Conservation (phyloP, 2,797 vertebrate genomes). For the Tokudaia muenninki region DNA sequence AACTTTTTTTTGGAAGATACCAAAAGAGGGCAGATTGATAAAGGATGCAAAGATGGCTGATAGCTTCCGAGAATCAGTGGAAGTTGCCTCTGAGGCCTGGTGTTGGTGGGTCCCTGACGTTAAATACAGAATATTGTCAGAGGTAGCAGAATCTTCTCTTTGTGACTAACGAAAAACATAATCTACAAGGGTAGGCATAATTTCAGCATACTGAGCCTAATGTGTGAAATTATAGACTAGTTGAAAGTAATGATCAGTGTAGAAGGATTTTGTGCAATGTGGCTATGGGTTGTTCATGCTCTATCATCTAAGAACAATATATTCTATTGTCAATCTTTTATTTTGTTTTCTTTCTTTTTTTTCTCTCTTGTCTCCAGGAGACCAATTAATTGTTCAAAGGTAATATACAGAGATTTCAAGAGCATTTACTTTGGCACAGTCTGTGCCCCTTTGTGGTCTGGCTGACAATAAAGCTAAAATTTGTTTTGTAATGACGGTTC, state of each 20-base stretch:
- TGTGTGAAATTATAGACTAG: constrained; percentile 82
- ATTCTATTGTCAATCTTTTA: constrained; percentile 85
- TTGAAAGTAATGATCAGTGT: constrained; percentile 85
- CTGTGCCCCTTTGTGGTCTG: constrained; percentile 82
- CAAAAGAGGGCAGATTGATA: neutral
- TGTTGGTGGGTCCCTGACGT: neutral
- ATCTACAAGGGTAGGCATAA: constrained; percentile 73
- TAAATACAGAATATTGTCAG: constrained; percentile 43
- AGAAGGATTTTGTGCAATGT: constrained; percentile 78
- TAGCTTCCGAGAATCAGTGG: neutral
- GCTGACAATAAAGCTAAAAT: constrained; percentile 84
- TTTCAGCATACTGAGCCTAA: constrained; percentile 78
- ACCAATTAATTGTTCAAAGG: constrained; percentile 88
- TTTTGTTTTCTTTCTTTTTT: constrained; percentile 77
- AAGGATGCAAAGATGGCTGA: neutral
- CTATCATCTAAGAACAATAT: constrained; percentile 87
- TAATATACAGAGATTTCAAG: constrained; percentile 85
- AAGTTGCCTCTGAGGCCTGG: neutral
- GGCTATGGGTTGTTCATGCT: constrained; percentile 76
- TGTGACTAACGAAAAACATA: constrained; percentile 75
- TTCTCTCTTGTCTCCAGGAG: constrained; percentile 81
- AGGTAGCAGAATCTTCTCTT: constrained; percentile 77
- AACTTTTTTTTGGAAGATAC: neutral
- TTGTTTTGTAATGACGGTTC: constrained; percentile 87
- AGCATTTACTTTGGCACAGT: constrained; percentile 85